Evolutionary conservation across 2,797 vertebrate species (phyloP).

Genomic region (Sciurus carolinensis): DNA sequence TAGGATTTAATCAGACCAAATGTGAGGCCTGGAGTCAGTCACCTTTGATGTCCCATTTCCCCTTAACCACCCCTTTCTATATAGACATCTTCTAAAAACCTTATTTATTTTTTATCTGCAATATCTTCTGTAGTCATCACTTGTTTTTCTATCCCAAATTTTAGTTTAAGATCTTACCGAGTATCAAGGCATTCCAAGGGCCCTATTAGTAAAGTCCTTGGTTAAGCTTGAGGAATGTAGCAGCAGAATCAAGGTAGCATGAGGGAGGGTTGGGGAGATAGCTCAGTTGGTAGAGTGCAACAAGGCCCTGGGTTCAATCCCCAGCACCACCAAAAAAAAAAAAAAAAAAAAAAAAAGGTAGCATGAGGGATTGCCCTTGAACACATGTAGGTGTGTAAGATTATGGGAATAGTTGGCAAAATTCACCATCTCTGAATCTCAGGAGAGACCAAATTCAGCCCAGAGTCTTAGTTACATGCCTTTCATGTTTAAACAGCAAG

Average conservation of each 20-base stretch:
- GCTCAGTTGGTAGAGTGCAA: too few relatives aligned
- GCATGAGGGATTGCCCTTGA: background rate
- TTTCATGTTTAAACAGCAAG: background rate
- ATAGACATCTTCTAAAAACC: background rate
- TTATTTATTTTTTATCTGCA: slow-evolving; percentile 26
- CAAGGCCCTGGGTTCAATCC: too few relatives aligned
- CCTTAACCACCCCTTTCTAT: background rate
- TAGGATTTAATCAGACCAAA: slow-evolving; percentile 25
- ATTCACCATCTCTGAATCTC: background rate
- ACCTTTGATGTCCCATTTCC: slow-evolving; percentile 37
- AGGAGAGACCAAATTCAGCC: background rate
- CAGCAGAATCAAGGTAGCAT: background rate
- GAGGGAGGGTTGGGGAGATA: background rate
- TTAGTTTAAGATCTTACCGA: slow-evolving; percentile 2
- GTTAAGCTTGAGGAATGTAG: background rate
- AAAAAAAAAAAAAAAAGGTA: background rate
- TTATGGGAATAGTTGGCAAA: background rate
- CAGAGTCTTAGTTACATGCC: background rate
- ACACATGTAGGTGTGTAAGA: background rate
- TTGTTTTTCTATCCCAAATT: background rate
- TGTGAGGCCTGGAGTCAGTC: background rate
- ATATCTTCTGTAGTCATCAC: background rate
- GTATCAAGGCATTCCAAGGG: background rate
- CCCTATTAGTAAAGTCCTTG: background rate
- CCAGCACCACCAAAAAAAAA: too few relatives aligned